Percentiles rank a stretch among this genome's conserved stretches.
These are phyloP conservation scores for Tipula lateralis DNA, from an alignment of 2,888 invertebrate species.

Conservation along the genomic window DNA sequence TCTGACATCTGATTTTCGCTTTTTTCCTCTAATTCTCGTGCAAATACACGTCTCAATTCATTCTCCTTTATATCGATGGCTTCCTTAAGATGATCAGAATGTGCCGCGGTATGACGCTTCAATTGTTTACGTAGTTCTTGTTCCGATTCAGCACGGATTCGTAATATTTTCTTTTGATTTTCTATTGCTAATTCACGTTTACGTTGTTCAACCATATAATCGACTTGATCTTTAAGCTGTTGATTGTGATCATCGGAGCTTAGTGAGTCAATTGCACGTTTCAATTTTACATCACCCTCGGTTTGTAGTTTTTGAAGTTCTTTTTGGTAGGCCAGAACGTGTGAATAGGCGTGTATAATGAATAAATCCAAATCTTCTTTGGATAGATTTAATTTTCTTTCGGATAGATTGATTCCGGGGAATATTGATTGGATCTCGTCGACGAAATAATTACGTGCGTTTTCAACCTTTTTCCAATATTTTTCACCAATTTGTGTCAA, in stretches of 20 bases:
- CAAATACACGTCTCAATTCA: conserved; percentile 52
- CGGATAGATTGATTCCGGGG: conserved; percentile 64
- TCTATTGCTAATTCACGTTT: conserved; percentile 61
- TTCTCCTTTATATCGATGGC: conserved; percentile 56
- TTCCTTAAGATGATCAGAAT: conserved; percentile 73
- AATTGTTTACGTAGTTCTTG: conserved; percentile 70
- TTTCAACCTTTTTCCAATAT: conserved; percentile 66
- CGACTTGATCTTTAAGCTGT: conserved; percentile 55
- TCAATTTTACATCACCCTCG: conserved; percentile 58
- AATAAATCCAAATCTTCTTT: conserved; percentile 68
- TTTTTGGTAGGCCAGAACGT: conserved; percentile 70
- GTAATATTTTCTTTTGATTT: conserved; percentile 62
- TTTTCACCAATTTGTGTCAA: conserved; percentile 63
- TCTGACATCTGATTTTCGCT: conserved; percentile 61
- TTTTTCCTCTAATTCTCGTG: conserved; percentile 61
- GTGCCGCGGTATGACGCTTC: conserved; percentile 79
- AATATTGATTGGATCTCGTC: conserved; percentile 66
- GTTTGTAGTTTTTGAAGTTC: conserved; percentile 69
- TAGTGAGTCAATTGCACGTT: conserved; percentile 59
- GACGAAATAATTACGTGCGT: conserved; percentile 57
- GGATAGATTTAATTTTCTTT: conserved; percentile 59
- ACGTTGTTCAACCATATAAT: conserved; percentile 66
- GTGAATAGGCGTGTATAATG: conserved; percentile 71
- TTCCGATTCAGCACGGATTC: conserved; percentile 63
- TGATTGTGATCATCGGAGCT: conserved; percentile 54